These are phyloP conservation scores for Channa argus DNA, from an alignment of 2,113 vertebrate species.

Conservation along the genomic window DNA sequence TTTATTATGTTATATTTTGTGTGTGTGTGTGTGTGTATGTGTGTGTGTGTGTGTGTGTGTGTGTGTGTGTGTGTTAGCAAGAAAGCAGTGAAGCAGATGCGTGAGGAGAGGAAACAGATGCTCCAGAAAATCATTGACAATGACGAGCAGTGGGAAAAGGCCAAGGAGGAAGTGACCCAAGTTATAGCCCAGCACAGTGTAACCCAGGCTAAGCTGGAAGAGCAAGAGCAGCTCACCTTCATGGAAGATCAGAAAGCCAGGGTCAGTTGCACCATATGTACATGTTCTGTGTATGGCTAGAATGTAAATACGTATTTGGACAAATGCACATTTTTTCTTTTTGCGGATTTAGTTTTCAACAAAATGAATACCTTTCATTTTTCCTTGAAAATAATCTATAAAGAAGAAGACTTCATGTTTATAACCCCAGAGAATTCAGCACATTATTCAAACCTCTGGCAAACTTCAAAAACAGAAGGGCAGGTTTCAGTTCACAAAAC, in stretches of 20 bases:
- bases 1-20: constrained; percentile 42
- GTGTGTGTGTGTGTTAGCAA: constrained; percentile 61
- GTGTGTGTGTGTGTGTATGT: constrained; percentile 42
- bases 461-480: no score
- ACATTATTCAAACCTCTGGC: no score
- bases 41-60: constrained; percentile 42
- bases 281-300: constrained; percentile 10
- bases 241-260: constrained; percentile 69
- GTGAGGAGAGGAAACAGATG: constrained; percentile 72
- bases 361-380: no score
- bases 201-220: constrained; percentile 73
- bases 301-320: no score
- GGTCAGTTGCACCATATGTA: constrained; percentile 71
- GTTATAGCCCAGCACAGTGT: constrained; percentile 67
- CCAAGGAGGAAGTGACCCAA: constrained; percentile 76
- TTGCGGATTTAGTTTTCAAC: no score
- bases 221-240: constrained; percentile 69
- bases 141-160: constrained; percentile 76
- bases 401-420: no score
- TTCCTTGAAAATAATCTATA: no score
- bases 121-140: constrained; percentile 72
- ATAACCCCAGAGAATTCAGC: no score
- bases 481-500: no score
- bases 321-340: no score
- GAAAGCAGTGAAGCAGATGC: constrained; percentile 72